Base-by-base conservation (phyloP, 2,888 invertebrate species). In the Microctonus brassicae region DNA sequence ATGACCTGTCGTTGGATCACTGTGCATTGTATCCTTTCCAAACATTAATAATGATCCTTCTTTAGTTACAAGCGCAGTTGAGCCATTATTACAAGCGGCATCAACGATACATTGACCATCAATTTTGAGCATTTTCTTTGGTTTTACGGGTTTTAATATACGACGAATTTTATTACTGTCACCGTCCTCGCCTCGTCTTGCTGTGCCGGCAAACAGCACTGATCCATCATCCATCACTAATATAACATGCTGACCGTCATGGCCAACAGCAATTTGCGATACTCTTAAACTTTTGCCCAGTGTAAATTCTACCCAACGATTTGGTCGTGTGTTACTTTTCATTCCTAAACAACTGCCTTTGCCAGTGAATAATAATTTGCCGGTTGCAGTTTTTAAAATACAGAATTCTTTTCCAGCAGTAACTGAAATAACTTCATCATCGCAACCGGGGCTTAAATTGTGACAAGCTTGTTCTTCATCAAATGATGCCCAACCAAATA, bases 1-100 rank as follows among this genome's bases (percentile, higher is more conserved):
- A 67, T 93, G 89, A 88, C 92, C 91, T 64, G 91, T 90, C 60
- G 89, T 83, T 72, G 92, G 89, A 88, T 97, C 96, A 79, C 94
- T 94, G 84, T 96, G 94, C 6, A 94, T 92, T 11, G 94, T 95
- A 87, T 98, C 98, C 86, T 98, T 98, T 55, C 98, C 98, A 87
- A 95, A 98, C 94, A 99, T 95, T 69, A 95, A 92, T 47, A 98
- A 89, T 81, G 95, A 93, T 0, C 99, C 99, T 68, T 95, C 94
- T 81, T 94, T 93, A 1, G 97, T 96, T 0, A 98, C 94, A 74
- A 98, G 91, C 3, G 97, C 98, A 10, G 97, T 96, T 1, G 97
- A 96, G 5, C 97, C 98, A 88, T 97, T 96, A 88, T 98, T 98
- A 84, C 97, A 97, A 0, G 97, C 97, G 0, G 94, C 95, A 80